Conservation (phyloP, 2,888 invertebrate species). For the Drosophila buzzatii region DNA sequence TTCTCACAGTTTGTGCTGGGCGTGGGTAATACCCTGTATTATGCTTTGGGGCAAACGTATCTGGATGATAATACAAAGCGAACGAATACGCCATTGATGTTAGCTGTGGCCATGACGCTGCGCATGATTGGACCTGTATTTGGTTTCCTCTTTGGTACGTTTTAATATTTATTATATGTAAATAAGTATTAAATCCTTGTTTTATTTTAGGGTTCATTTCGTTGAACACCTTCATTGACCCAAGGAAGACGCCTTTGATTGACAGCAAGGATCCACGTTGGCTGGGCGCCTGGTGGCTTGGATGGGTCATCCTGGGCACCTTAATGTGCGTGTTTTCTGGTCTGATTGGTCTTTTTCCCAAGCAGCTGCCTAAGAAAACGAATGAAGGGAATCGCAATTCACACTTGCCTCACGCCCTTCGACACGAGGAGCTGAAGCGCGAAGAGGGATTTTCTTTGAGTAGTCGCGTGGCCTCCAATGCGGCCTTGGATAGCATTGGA, state of each 20-base stretch:
- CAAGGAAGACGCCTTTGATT: conserved; percentile 87
- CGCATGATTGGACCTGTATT: conserved; percentile 86
- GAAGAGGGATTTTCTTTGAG: conserved; percentile 77
- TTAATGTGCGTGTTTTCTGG: conserved; percentile 88
- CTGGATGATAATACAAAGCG: conserved; percentile 90
- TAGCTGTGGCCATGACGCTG: conserved; percentile 85
- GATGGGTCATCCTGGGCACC: conserved; percentile 86
- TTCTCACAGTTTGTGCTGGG: conserved; percentile 90
- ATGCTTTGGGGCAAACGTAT: conserved; percentile 89
- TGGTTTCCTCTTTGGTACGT: conserved; percentile 87
- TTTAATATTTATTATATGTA: background rate
- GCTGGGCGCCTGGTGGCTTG: conserved; percentile 92
- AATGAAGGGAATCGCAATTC: conserved; percentile 68
- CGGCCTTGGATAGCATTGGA: conserved; percentile 71
- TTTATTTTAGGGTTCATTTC: conserved; percentile 82
- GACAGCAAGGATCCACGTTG: conserved; percentile 88
- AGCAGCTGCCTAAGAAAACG: conserved; percentile 78
- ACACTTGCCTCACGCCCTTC: conserved; percentile 80
- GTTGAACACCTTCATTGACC: conserved; percentile 87
- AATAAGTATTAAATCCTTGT: background rate
- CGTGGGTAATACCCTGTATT: conserved; percentile 89
- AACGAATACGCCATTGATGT: conserved; percentile 88
- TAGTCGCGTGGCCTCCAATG: conserved; percentile 77
- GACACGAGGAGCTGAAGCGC: conserved; percentile 74
- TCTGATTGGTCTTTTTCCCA: conserved; percentile 89